Percentiles rank a stretch among this genome's conserved stretches.
These are phyloP conservation scores for Acronicta alni DNA, from an alignment of 2,888 invertebrate genomes.

Conservation along the genomic window DNA sequence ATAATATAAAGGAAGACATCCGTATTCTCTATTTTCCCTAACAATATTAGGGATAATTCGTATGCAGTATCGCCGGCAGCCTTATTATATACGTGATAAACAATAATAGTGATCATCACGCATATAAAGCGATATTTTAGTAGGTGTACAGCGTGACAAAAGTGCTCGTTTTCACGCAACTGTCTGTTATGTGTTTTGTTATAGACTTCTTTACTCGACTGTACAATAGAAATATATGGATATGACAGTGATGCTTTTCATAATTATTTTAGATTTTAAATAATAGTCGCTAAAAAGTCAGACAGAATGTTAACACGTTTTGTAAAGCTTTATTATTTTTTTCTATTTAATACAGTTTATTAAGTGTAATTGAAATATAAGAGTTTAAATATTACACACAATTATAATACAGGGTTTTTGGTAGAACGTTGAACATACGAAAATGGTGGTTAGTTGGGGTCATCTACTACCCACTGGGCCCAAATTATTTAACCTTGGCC, in stretches of 20 bases:
- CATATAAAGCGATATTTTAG: slow-evolving; percentile 73
- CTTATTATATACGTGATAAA: slow-evolving; percentile 72
- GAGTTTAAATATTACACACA: too few species aligned
- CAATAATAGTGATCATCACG: slow-evolving; percentile 71
- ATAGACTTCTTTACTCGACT: slow-evolving; percentile 45
- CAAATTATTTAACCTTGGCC: too few species aligned
- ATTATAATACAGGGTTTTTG: too few species aligned
- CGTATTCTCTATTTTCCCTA: slow-evolving; percentile 49
- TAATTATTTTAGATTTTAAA: too few species aligned
- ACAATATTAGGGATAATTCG: slow-evolving; percentile 67
- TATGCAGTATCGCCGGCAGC: slow-evolving; percentile 62
- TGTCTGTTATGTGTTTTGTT: slow-evolving; percentile 58
- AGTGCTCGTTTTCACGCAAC: slow-evolving; percentile 68
- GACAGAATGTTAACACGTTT: too few species aligned
- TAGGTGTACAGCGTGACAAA: slow-evolving; percentile 65
- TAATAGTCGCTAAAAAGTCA: too few species aligned
- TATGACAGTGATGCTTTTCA: slow-evolving; percentile 13
- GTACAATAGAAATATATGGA: slow-evolving; percentile 46
- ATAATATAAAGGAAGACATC: slow-evolving; percentile 34
- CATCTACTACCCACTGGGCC: too few species aligned
- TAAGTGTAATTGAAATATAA: too few species aligned
- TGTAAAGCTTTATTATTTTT: too few species aligned
- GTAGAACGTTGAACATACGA: too few species aligned
- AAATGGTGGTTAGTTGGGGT: too few species aligned
- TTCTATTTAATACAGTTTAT: too few species aligned